Evolutionary conservation across 2,888 invertebrate genomes (phyloP).

Genomic region (Conops quadrifasciatus): DNA sequence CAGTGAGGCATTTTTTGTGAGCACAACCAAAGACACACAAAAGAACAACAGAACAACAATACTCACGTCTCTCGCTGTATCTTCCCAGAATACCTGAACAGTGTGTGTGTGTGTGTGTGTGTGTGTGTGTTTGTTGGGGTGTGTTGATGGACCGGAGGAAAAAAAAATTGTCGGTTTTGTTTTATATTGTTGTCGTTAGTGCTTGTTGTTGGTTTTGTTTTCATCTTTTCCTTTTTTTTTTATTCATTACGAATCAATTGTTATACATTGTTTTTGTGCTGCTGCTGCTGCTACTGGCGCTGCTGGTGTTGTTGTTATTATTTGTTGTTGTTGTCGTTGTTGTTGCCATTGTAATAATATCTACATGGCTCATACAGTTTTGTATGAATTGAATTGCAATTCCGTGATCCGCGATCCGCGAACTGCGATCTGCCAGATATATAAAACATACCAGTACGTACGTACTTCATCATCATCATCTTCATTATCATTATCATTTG

Average conservation of each 20-base stretch:
- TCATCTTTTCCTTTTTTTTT: no score
- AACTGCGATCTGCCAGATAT: conserved; percentile 12
- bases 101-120: not conserved
- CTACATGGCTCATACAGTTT: not conserved
- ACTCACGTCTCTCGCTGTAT: no score
- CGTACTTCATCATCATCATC: not conserved
- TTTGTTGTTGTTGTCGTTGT: not conserved
- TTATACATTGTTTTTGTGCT: conserved; percentile 14
- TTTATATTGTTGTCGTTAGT: not conserved
- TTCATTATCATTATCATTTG: not conserved
- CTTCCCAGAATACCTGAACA: not conserved
- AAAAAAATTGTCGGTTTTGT: not conserved
- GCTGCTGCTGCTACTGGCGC: not conserved
- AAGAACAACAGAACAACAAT: not conserved
- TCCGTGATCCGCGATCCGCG: not conserved
- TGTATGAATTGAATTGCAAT: conserved; percentile 5
- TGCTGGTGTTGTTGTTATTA: conserved; percentile 16
- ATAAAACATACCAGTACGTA: not conserved
- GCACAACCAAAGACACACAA: not conserved
- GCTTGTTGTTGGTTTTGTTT: not conserved
- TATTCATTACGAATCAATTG: conserved; percentile 26
- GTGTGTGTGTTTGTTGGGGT: not conserved
- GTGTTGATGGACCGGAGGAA: not conserved
- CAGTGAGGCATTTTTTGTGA: not conserved
- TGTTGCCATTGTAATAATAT: not conserved